A percentile compares a stretch with the other conserved stretches of the same genome.
phyloP scores from a whole-genome alignment of 2,888 invertebrate species.

The Ptilodon capucinus region DNA sequence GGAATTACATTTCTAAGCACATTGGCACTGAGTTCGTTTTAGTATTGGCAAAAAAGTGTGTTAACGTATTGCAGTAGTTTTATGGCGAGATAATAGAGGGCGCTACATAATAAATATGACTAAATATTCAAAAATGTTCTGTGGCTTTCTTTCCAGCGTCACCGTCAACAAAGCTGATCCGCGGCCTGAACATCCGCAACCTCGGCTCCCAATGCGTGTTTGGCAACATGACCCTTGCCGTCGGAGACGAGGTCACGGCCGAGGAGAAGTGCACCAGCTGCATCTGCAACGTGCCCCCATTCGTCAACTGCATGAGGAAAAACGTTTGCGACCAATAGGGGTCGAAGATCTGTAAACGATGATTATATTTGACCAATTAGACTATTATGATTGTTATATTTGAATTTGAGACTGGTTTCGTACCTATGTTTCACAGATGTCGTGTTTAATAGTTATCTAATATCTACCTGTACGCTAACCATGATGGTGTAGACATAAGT shows the following conservation, averaged over 20 bases:
- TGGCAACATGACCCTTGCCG: conserved; percentile 63
- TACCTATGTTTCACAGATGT: too few species aligned
- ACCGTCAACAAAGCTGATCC: conserved; percentile 52
- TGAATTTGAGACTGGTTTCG: too few species aligned
- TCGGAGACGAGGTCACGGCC: conserved; percentile 69
- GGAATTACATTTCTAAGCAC: too few species aligned
- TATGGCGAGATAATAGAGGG: too few species aligned
- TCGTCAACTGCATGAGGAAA: conserved; percentile 64
- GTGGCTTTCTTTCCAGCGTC: conserved; percentile 50
- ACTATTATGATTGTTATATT: not conserved
- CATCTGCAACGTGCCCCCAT: conserved; percentile 69
- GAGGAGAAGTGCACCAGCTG: conserved; percentile 68
- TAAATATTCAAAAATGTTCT: too few species aligned
- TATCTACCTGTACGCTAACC: too few species aligned
- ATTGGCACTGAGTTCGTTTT: too few species aligned
- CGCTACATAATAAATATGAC: too few species aligned
- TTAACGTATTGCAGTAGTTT: too few species aligned
- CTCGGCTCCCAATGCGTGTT: conserved; percentile 61
- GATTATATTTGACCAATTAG: not conserved
- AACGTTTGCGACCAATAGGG: conserved; percentile 39
- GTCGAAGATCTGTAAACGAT: not conserved
- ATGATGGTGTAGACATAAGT: too few species aligned
- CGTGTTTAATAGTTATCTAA: too few species aligned
- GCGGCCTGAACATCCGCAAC: conserved; percentile 57
- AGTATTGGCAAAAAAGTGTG: too few species aligned